These are phyloP conservation scores for Neogobius melanostomus DNA, from an alignment of 2,113 vertebrate species.

Conservation along the genomic window DNA sequence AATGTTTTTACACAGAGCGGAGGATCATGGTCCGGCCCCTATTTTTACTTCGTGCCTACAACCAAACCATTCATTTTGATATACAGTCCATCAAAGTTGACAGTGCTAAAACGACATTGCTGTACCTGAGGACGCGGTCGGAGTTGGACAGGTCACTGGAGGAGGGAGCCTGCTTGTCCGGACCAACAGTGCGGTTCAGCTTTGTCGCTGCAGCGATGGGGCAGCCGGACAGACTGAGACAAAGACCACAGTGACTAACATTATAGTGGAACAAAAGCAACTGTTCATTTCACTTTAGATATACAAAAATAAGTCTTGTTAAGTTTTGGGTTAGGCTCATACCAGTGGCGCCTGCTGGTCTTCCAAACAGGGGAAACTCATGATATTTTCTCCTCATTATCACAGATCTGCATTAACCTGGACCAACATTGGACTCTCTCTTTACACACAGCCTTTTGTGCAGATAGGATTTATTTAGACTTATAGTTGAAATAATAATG, in stretches of 20 bases:
- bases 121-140: constrained; percentile 93
- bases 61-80: neutral
- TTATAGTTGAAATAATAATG: no score
- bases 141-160: constrained; percentile 84
- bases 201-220: constrained; percentile 96
- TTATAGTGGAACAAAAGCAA: neutral
- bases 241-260: neutral
- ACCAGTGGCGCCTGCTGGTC: no score
- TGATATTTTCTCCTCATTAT: no score
- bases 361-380: no score
- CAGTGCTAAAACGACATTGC: neutral
- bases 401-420: no score
- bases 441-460: no score
- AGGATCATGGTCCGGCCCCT: no score
- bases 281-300: neutral
- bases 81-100: no score
- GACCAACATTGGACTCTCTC: no score
- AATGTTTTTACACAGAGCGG: no score
- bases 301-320: neutral
- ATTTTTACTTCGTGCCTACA: no score
- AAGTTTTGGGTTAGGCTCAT: neutral
- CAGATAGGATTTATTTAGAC: no score
- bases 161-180: constrained; percentile 87
- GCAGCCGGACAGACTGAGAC: constrained; percentile 91
- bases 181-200: constrained; percentile 88